Conservation (phyloP, 2,888 invertebrate species). For the Lasius fuliginosus region DNA sequence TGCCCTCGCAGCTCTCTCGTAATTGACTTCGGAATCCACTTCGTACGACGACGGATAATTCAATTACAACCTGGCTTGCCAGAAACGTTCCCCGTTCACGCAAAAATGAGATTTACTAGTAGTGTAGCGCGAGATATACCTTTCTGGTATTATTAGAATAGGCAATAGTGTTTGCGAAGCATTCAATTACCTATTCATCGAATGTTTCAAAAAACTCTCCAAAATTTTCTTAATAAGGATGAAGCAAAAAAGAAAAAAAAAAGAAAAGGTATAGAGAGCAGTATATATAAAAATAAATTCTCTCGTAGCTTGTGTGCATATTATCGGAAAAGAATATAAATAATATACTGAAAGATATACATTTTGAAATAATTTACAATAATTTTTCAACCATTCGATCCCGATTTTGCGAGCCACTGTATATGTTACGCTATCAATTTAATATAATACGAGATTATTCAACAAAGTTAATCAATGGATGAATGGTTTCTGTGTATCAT, state of each 20-base stretch:
- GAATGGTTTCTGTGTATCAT: neutral
- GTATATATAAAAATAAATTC: neutral
- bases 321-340: neutral
- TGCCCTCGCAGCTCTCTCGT: neutral
- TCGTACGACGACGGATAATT: neutral
- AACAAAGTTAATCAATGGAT: neutral
- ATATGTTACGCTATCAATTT: neutral
- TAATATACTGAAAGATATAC: neutral
- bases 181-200: neutral
- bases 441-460: neutral
- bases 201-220: neutral
- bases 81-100: neutral
- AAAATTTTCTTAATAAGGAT: neutral
- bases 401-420: neutral
- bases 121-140: neutral
- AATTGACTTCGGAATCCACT: neutral
- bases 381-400: neutral
- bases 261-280: neutral
- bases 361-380: neutral
- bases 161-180: neutral
- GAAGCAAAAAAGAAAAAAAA: neutral
- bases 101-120: slow-evolving; percentile 24
- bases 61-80: slow-evolving; percentile 14
- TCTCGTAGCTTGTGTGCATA: neutral
- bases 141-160: neutral